Base-by-base conservation (phyloP, 2,888 invertebrate genomes). In the Orthosia gothica region DNA sequence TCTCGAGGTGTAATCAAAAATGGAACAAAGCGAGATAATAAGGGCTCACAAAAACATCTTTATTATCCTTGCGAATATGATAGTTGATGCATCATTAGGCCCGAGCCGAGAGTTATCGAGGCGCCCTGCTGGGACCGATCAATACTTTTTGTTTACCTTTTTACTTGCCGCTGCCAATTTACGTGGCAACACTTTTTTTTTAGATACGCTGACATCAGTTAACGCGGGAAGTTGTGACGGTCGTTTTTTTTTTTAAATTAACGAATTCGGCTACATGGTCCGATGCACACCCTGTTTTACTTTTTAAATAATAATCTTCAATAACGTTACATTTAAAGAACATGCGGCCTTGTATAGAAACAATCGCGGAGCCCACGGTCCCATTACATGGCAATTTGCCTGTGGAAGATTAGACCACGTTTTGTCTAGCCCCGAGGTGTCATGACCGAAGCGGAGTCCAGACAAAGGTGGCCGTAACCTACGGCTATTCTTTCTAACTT, bases 401-500 rank as follows among this genome's bases (percentile, higher is more conserved):
- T 84, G 74, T 73, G 76, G 78, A 80, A 89, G 88, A 91, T 91
- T 91, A 89, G 89, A 89, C 86, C 86, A 89, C 86, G 87, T 89
- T 92, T 89, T 87, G 88, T 81, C 83, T 91, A 88, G 91, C 93
- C 93, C 80, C 83, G 79, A 92, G 94, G 92, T 92, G 91, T 91
- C 90, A 85, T 90, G 91, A 88, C 86, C 85, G 88, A 82, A 79
- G 87, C 86, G 79, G 78, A 84, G 81, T 81, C 81, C 89, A 89
- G 91, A 92, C 91, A 92, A 91, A 92, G 88, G 88, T 81, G 87
- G 85, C 79, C 76, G 85, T 88, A 87, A 81, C 92, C 91, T 82
- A 81, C 70, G 91, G 91, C 90, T 83, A 88, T 90, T 89, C 89
- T 89, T 89, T 89, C 89, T 89, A 92, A 92, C 89, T 92, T 92